Percentiles rank a stretch among this genome's conserved stretches.
Conservation (phyloP, 2,888 invertebrate species). For the Cylloceria caligata region DNA sequence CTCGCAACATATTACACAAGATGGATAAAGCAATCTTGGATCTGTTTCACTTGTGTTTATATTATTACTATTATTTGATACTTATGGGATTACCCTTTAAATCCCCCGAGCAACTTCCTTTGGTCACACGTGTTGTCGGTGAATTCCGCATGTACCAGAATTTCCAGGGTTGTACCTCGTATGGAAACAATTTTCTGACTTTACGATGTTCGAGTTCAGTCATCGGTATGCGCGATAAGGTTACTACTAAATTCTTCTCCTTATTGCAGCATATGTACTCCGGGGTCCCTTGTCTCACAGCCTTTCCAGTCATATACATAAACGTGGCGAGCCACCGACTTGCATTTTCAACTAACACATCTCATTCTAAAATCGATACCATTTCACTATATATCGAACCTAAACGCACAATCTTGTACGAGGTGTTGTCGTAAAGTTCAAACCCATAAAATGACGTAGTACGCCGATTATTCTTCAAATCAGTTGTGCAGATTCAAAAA, state of each 20-base stretch:
- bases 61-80: conserved; percentile 4
- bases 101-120: not conserved
- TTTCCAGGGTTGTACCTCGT: conserved; percentile 14
- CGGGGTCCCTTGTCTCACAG: not conserved
- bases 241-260: conserved; percentile 46
- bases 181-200: conserved; percentile 62
- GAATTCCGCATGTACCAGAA: conserved; percentile 12
- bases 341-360: conserved; percentile 44
- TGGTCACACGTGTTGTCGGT: conserved; percentile 19
- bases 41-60: not conserved
- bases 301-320: not conserved
- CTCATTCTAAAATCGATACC: conserved; percentile 31
- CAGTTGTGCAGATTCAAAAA: not conserved
- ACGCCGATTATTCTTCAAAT: conserved; percentile 18
- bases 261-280: conserved; percentile 47
- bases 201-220: conserved; percentile 43
- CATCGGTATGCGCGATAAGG: conserved; percentile 45
- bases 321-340: conserved; percentile 35
- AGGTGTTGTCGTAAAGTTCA: not conserved
- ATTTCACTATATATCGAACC: conserved; percentile 4
- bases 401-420: not conserved
- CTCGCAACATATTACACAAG: not conserved
- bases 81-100: not conserved
- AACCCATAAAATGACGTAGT: not conserved
- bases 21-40: not conserved